Conservation (phyloP, 2,797 vertebrate species). For the Sebastes oblongus region DNA sequence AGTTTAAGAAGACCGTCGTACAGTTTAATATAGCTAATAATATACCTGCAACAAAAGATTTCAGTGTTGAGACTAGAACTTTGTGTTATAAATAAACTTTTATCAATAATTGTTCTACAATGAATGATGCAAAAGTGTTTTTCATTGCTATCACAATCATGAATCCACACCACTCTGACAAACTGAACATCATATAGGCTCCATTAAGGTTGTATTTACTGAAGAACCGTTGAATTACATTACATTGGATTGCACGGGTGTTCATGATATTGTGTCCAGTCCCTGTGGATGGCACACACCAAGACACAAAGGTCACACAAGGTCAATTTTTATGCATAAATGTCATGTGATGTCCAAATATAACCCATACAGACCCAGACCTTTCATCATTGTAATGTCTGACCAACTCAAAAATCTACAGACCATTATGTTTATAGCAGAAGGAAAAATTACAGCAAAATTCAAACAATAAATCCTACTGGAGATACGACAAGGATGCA, state of each 20-base stretch:
- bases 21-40: background rate
- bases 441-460: background rate
- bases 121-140: background rate
- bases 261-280: background rate
- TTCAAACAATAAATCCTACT: background rate
- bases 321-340: background rate
- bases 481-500: background rate
- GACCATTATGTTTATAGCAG: background rate
- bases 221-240: background rate
- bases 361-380: background rate
- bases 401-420: background rate
- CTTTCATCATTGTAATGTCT: background rate
- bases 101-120: background rate
- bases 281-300: background rate
- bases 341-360: background rate
- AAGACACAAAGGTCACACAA: background rate
- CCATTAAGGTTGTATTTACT: background rate
- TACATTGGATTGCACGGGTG: background rate
- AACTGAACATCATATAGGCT: background rate
- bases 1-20: too few species aligned
- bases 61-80: accelerated
- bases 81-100: background rate
- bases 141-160: background rate
- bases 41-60: background rate
- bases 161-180: background rate